Conservation (phyloP, 2,888 invertebrate genomes). For the Temnothorax unifasciatus region DNA sequence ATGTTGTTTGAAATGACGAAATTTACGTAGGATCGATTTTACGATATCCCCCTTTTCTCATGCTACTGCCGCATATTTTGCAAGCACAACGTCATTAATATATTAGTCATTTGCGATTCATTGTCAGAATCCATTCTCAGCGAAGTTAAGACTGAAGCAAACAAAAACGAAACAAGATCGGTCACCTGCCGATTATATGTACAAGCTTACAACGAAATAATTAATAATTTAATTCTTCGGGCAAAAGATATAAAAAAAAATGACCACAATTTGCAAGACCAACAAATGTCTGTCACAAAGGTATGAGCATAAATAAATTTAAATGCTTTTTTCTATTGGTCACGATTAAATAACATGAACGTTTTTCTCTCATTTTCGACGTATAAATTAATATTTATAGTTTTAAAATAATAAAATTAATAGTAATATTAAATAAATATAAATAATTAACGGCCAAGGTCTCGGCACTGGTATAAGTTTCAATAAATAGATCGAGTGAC, state of each 20-base stretch:
- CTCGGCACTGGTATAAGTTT: constrained; percentile 68
- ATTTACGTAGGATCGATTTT: not conserved
- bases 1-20: constrained; percentile 42
- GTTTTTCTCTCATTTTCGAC: constrained; percentile 10
- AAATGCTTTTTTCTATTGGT: constrained; percentile 80
- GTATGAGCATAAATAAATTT: constrained; percentile 83
- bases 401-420: constrained; percentile 58
- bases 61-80: constrained; percentile 56
- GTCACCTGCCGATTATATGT: constrained; percentile 45
- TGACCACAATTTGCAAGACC: constrained; percentile 14
- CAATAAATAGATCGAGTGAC: constrained; percentile 70
- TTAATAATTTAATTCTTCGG: constrained; percentile 40
- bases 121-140: constrained; percentile 47
- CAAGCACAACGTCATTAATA: constrained; percentile 54
- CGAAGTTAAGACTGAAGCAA: constrained; percentile 69
- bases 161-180: constrained; percentile 77
- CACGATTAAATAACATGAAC: constrained; percentile 56
- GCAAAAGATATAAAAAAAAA: not conserved
- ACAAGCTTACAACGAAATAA: constrained; percentile 44
- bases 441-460: constrained; percentile 73
- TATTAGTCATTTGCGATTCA: constrained; percentile 14
- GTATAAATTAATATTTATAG: constrained; percentile 57
- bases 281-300: constrained; percentile 45
- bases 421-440: constrained; percentile 60
- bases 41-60: constrained; percentile 18